Evolutionary conservation across 2,113 vertebrate species (phyloP).

Genomic region (Columbina picui): DNA sequence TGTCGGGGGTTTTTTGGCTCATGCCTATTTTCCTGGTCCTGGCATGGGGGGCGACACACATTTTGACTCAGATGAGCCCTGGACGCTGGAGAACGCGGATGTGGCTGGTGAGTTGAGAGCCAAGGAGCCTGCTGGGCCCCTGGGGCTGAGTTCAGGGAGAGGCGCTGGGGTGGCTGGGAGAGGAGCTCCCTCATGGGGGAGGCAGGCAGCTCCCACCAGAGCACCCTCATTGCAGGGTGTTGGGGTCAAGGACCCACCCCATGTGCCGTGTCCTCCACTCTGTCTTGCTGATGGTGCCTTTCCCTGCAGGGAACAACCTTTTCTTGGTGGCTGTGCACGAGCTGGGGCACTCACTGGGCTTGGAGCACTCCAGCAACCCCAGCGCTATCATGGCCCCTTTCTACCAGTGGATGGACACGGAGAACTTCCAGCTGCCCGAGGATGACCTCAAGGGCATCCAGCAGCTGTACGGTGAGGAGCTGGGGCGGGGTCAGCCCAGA

Average conservation of each 20-base stretch:
- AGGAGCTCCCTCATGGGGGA: not conserved
- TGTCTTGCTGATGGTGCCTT: not conserved
- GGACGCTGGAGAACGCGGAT: constrained; percentile 88
- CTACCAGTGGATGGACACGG: constrained; percentile 93
- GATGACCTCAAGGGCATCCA: constrained; percentile 93
- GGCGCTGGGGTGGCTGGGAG: not conserved
- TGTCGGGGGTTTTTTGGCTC: constrained; percentile 91
- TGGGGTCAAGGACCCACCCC: not conserved
- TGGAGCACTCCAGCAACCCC: constrained; percentile 94
- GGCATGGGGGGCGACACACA: constrained; percentile 94
- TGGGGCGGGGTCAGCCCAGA: not conserved
- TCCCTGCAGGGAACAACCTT: constrained; percentile 86
- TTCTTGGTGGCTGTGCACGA: constrained; percentile 95
- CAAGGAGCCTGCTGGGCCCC: not conserved
- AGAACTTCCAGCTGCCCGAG: constrained; percentile 89
- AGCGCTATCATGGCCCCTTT: constrained; percentile 93
- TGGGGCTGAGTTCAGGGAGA: not conserved
- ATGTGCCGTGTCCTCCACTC: accelerated
- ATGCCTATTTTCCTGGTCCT: constrained; percentile 93
- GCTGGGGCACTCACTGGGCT: constrained; percentile 91
- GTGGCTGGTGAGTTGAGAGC: constrained; percentile 79
- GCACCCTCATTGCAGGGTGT: accelerated
- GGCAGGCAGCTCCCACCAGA: not conserved
- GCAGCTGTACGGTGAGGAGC: constrained; percentile 88
- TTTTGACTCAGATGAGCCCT: constrained; percentile 94